Conservation (phyloP, 2,888 invertebrate species). For the Hirtodrosophila duncani region DNA sequence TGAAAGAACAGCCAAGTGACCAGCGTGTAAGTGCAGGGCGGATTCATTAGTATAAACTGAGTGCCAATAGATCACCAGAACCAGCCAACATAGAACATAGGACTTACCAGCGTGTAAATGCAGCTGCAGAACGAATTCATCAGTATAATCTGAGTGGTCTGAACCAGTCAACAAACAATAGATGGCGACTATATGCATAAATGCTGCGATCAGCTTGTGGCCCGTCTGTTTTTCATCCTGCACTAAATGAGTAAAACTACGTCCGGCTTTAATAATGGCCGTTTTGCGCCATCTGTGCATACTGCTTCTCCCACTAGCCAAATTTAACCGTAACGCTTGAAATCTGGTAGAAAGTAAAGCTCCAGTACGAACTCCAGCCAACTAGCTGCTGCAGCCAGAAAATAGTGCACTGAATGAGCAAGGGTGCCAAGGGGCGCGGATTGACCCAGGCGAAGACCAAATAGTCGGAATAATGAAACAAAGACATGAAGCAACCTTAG, state of each 20-base stretch:
- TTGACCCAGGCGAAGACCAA: slow-evolving; percentile 92
- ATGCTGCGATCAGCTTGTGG: slow-evolving; percentile 94
- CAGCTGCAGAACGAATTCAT: no score
- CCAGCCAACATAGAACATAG: slow-evolving; percentile 99
- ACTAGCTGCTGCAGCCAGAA: slow-evolving; percentile 82
- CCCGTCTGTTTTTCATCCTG: slow-evolving; percentile 88
- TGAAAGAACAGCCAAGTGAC: slow-evolving; percentile 96
- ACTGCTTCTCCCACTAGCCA: slow-evolving; percentile 86
- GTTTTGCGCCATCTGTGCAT: slow-evolving; percentile 92
- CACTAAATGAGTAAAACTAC: slow-evolving; percentile 96
- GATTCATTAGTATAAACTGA: slow-evolving; percentile 95
- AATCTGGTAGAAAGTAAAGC: slow-evolving; percentile 86
- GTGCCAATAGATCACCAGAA: slow-evolving; percentile 99
- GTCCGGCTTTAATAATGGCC: slow-evolving; percentile 96
- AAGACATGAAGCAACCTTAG: slow-evolving; percentile 87
- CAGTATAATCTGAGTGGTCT: no score
- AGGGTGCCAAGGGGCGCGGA: slow-evolving; percentile 87
- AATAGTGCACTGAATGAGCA: slow-evolving; percentile 95
- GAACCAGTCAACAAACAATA: no score
- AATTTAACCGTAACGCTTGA: slow-evolving; percentile 84
- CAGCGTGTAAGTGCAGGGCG: slow-evolving; percentile 87
- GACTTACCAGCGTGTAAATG: no score
- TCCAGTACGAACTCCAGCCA: slow-evolving; percentile 90
- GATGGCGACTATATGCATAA: slow-evolving; percentile 92
- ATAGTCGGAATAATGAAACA: slow-evolving; percentile 97